Base-by-base conservation (phyloP, 2,113 vertebrate species). In the Hydrochoerus hydrochaeris region DNA sequence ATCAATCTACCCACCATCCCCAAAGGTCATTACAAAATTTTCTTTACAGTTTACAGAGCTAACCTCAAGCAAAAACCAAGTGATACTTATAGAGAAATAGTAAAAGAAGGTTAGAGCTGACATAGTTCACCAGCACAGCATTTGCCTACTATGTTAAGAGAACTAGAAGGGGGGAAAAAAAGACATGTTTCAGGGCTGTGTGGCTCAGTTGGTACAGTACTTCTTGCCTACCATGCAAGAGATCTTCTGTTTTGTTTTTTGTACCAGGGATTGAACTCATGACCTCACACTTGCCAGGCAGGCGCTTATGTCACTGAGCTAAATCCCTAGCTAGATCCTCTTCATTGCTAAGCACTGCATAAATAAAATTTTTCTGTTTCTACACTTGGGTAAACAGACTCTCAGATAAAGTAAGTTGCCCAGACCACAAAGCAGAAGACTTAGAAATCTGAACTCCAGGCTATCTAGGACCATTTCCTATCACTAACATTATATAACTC, bases 31-130 rank as follows among this genome's bases (percentile, higher is more conserved):
- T 94, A 60, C 44, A 94, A 92, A 95, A 93, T 82, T 85, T 95
- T 81, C 71, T 82, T 95, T 91, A 94, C 44, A 94, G 80, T 95
- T 89, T 93, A 92, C 41, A 96, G 26, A 87, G 14, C 81, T 95
- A 95, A 14, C 30, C 77, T 93, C 22, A 49, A 54, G 73, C n/a
- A 97, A 95, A 91, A 93, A 90, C 35, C 28, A 71, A 85, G n/a
- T 77, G 84, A 88, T 44, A 92, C 0, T 69, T 81, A 90, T 17
- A 90, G 1, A 90, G 38, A 49, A 96, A 41, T 82, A 94, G 32
- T 93, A 94, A 16, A 96, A 80, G 71, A 96, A 78, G 71, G 94
- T 52, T 78, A 87, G n/a, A 28, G 12, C 19, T 30, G 3, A 46
- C 32, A 52, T 19, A 54, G 32, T 26, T 80, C 3, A 54, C 7